Conservation (phyloP, 2,888 invertebrate genomes). For the Caenorhabditis angaria region DNA sequence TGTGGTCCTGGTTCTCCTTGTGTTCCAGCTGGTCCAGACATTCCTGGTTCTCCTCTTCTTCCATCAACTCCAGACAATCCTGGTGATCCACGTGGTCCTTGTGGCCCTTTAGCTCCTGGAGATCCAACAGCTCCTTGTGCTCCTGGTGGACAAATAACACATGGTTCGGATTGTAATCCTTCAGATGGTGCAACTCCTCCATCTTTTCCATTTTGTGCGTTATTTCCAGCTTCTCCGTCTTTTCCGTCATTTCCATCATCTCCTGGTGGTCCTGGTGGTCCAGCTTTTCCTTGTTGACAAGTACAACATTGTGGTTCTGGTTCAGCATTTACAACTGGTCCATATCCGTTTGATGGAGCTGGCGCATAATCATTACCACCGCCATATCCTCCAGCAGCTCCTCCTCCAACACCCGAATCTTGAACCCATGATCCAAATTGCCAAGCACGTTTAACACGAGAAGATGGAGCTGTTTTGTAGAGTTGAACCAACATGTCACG, state of each 20-base stretch:
- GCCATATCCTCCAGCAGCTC: conserved; percentile 56
- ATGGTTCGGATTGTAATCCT: conserved; percentile 60
- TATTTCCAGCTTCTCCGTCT: conserved; percentile 49
- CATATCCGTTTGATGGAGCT: conserved; percentile 35
- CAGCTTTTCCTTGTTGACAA: conserved; percentile 61
- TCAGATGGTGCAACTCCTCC: conserved; percentile 43
- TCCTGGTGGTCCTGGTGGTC: conserved; percentile 52
- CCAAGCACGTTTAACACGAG: conserved; percentile 50
- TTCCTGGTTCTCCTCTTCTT: conserved; percentile 64
- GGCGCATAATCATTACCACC: conserved; percentile 30
- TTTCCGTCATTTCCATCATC: conserved; percentile 46
- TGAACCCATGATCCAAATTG: conserved; percentile 55
- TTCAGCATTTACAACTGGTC: conserved; percentile 61
- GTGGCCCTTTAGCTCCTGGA: conserved; percentile 65
- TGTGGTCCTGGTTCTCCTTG: conserved; percentile 53
- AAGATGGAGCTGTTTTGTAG: conserved; percentile 39
- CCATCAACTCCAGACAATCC: conserved; percentile 63
- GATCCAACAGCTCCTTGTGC: conserved; percentile 59
- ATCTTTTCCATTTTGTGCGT: conserved; percentile 70
- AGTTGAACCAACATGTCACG: conserved; percentile 65
- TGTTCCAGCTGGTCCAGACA: conserved; percentile 65
- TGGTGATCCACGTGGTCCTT: conserved; percentile 62
- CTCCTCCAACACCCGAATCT: conserved; percentile 47
- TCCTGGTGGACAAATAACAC: conserved; percentile 67
- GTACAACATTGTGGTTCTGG: conserved; percentile 60